Evolutionary conservation across 2,888 invertebrate species (phyloP), one percentile per base, ranked within the genome.

Genomic region (Nomada flava): DNA sequence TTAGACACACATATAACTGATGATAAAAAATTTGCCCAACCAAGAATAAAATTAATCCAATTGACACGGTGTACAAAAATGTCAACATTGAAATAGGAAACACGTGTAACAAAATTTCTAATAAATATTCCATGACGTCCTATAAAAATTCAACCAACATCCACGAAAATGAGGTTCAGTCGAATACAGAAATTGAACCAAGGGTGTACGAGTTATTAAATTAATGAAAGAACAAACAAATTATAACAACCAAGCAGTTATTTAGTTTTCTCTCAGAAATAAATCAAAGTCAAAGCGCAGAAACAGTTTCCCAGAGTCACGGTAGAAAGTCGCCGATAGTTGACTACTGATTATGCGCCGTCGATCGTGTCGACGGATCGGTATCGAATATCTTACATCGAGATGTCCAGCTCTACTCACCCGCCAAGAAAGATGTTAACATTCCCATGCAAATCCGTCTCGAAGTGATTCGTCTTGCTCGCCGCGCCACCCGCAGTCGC

Each of bases 401-500:
- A 64, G 50, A 47, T 44, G 11, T 18, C 15, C 53, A n/a, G 20
- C 42, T n/a, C 5, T 77, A 86, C 96, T 95, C 94, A 97, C 97
- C 97, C 97, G 94, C 97, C 96, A 88, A 97, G 95, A 89, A 97
- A 95, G 87, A 97, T 95, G 94, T 97, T 97, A 91, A 96, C 95
- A 90, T 95, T 95, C 89, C 96, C 96, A 91, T 96, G 95, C 83
- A 95, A 93, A 89, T 95, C 94, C 47, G 89, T 88, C 68, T 92
- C 92, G 82, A 86, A 92, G 44, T 89, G 88, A 78, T 92, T 91
- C 65, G 72, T 84, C 57, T 86, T 87, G 65, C 89, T 86, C 11
- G 84, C 62, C 26, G 76, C 53, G 7, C 69, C 83, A 50, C 75
- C 73, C 4, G 79, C 65, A 13, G 85, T 76, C 47, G 78, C 75